These are phyloP conservation scores for Silurus glanis DNA, from an alignment of 2,113 vertebrate species.

Conservation along the genomic window DNA sequence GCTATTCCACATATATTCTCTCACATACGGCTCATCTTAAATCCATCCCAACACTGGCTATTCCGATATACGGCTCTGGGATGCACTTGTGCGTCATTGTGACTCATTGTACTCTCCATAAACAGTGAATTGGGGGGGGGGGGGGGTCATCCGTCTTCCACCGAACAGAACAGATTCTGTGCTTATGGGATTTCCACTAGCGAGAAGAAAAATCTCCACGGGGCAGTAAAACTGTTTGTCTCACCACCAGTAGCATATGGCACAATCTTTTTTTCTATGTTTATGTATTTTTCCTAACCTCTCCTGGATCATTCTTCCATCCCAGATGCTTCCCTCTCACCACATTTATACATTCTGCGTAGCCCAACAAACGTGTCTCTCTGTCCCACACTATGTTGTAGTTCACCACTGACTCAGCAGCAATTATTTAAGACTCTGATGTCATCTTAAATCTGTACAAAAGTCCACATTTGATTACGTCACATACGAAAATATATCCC, in stretches of 20 bases:
- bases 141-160: slow-evolving; percentile 3
- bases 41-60: not conserved
- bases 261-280: slow-evolving; percentile 15
- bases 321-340: slow-evolving; percentile 46
- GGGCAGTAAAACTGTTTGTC: slow-evolving; percentile 12
- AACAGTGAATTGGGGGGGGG: slow-evolving; percentile 20
- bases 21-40: slow-evolving; percentile 3
- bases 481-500: no score
- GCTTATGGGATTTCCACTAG: slow-evolving; percentile 9
- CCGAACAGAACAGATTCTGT: not conserved
- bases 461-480: not conserved
- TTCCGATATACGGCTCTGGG: slow-evolving; percentile 19
- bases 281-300: slow-evolving; percentile 10
- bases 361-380: slow-evolving; percentile 25
- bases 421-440: not conserved
- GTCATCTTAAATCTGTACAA: no score
- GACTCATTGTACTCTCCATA: slow-evolving; percentile 15
- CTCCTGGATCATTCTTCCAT: not conserved
- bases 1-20: not conserved
- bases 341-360: not conserved
- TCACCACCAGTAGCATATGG: not conserved
- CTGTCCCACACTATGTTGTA: slow-evolving; percentile 29
- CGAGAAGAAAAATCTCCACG: not conserved
- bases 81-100: slow-evolving; percentile 9
- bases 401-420: not conserved